Evolutionary conservation across 37 sponge, comb jelly and placozoan genomes (phyloP).

Genomic region (Bolinopsis microptera): DNA sequence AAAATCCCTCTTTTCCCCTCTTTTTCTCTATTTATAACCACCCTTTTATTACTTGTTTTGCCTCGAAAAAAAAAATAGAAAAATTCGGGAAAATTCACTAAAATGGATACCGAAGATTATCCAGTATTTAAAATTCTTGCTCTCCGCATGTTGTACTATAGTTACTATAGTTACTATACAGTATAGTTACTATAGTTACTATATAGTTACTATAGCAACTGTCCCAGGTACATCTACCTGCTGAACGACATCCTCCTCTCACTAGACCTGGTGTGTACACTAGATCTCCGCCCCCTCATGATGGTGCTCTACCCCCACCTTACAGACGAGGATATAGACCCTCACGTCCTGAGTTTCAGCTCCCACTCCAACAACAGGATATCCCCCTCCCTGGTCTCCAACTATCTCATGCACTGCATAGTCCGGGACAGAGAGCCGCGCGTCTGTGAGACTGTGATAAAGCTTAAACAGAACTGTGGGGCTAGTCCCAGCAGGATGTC

Average conservation of each 20-base stretch:
- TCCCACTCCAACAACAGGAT: constrained; percentile 24
- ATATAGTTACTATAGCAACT: no score
- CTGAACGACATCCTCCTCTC: constrained; percentile 60
- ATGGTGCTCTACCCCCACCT: constrained; percentile 62
- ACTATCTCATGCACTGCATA: constrained; percentile 30
- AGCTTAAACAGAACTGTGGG: constrained; percentile 12
- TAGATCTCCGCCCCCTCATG: constrained; percentile 42
- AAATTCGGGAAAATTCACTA: no score
- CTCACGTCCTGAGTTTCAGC: constrained; percentile 35
- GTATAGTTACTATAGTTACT: no score
- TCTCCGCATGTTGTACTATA: no score
- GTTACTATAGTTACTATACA: no score
- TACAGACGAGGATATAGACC: constrained; percentile 58
- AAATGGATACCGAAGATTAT: no score
- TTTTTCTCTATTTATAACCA: no score
- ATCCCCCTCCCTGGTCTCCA: constrained; percentile 39
- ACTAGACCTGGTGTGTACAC: constrained; percentile 48
- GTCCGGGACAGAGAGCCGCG: constrained; percentile 45
- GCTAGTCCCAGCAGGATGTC: background rate
- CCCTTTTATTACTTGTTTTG: no score
- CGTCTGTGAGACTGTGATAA: constrained; percentile 7
- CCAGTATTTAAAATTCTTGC: no score
- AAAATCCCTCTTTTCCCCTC: no score
- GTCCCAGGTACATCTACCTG: constrained; percentile 48
- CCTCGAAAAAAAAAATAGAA: no score